Evolutionary conservation across 1,140 invertebrate species (phyloP).

Genomic region (Calycopis cecrops): DNA sequence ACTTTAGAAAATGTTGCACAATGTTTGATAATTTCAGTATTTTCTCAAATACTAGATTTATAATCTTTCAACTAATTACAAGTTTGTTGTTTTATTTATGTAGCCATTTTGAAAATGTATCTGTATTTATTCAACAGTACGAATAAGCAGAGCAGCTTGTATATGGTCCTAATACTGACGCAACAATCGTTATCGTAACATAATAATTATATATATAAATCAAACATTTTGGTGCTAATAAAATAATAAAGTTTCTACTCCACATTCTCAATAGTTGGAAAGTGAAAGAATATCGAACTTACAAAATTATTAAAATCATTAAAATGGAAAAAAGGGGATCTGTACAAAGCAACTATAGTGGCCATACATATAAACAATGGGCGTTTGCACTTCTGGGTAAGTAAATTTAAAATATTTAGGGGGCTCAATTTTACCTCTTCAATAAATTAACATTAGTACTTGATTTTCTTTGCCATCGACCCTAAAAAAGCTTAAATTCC

Average conservation of each 20-base stretch:
- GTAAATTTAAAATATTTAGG: background rate
- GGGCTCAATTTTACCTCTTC: no score
- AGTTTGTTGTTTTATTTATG: no score
- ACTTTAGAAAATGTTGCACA: no score
- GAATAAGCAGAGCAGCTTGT: slow-evolving; percentile 3
- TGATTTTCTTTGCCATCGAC: no score
- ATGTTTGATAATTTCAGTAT: no score
- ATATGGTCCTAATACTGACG: background rate
- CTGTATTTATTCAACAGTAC: background rate
- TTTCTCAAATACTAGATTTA: no score
- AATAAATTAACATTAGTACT: no score
- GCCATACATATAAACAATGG: slow-evolving; percentile 1
- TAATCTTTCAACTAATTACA: no score
- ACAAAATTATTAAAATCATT: background rate
- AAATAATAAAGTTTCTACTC: background rate
- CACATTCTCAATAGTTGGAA: background rate
- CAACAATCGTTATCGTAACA: slow-evolving; percentile 2
- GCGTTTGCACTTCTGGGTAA: background rate
- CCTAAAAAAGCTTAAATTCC: no score
- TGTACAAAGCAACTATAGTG: background rate
- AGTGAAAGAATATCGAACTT: background rate
- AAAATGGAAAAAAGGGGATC: background rate
- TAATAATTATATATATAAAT: background rate
- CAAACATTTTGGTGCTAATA: background rate
- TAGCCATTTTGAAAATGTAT: background rate